Percentiles rank a stretch among this genome's conserved stretches.
phyloP scores from a whole-genome alignment of 2,113 vertebrate genomes.

The Sciurus niger region DNA sequence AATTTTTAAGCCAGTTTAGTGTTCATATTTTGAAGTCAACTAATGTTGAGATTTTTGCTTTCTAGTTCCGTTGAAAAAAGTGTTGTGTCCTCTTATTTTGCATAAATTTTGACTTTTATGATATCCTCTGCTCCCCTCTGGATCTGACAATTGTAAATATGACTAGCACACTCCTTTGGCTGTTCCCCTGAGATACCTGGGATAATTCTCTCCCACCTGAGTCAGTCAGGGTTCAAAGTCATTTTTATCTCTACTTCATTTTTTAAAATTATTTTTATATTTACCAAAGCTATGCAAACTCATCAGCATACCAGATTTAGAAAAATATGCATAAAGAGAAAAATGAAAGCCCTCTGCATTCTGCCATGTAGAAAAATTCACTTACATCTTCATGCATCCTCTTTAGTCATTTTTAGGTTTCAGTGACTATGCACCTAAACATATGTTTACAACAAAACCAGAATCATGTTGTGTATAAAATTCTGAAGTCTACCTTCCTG shows the following conservation, averaged over 20 bases:
- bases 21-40: slow-evolving; percentile 34
- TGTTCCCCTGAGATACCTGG: not conserved
- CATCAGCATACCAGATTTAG: slow-evolving; percentile 1
- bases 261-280: not conserved
- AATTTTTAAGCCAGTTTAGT: not conserved
- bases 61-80: not conserved
- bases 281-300: not conserved
- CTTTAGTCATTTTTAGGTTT: not conserved
- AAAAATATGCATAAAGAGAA: not conserved
- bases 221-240: not conserved
- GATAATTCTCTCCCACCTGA: not conserved
- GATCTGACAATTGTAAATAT: not conserved
- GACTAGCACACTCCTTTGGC: not conserved
- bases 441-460: not conserved
- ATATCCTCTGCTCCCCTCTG: not conserved
- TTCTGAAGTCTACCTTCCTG: not conserved
- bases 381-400: not conserved
- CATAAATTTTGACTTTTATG: not conserved
- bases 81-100: not conserved
- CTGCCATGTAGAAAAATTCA: not conserved
- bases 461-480: not conserved
- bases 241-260: not conserved
- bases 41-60: not conserved
- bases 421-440: not conserved
- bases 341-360: not conserved